A percentile compares a stretch with the other conserved stretches of the same genome.
Conservation (phyloP, 1,140 invertebrate species). For the Amphibalanus amphitrite region DNA sequence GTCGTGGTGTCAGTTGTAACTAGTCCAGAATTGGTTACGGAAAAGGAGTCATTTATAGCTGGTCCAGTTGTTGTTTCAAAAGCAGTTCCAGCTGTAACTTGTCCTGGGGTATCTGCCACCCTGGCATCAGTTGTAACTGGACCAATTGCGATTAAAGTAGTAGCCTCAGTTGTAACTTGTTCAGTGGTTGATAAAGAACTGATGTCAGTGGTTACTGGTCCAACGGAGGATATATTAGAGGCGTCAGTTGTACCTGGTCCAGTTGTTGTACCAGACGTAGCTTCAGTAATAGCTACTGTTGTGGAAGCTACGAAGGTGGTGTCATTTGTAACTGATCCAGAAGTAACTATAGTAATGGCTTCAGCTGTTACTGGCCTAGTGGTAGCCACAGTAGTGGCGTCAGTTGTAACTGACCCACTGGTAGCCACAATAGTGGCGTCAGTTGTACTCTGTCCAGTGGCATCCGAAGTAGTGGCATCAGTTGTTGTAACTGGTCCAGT, state of each 20-base stretch:
- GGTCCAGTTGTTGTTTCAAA: neutral
- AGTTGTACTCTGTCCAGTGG: neutral
- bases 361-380: neutral
- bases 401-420: neutral
- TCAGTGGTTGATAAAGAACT: neutral
- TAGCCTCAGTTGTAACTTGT: neutral
- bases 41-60: no score
- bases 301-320: no score
- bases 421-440: neutral
- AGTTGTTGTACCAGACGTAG: no score
- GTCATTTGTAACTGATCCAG: neutral
- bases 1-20: no score
- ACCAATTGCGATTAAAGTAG: neutral
- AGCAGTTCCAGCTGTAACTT: no score
- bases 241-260: neutral
- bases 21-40: no score
- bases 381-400: neutral
- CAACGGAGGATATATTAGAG: neutral
- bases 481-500: slow-evolving; percentile 4
- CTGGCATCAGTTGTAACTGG: neutral
- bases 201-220: neutral
- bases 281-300: no score
- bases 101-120: neutral
- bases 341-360: neutral
- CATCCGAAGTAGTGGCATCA: neutral